phyloP scores from a whole-genome alignment of 2,113 vertebrate species.

The Smithornis capensis region DNA sequence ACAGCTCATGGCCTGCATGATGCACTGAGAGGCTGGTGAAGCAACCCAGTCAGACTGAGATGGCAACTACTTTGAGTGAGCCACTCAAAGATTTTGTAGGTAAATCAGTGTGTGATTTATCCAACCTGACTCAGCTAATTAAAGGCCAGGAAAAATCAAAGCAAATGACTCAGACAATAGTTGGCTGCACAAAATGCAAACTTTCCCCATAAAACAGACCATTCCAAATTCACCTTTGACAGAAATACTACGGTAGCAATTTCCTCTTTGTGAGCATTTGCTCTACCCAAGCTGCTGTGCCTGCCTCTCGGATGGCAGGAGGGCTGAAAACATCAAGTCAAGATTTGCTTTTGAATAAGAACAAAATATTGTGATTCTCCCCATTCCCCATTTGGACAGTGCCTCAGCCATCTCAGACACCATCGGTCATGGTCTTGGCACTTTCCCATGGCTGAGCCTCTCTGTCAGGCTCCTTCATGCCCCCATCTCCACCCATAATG shows the following conservation, averaged over 20 bases:
- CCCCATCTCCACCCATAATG: rapidly evolving
- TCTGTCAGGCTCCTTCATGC: neutral
- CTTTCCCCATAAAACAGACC: neutral
- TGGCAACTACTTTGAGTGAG: neutral
- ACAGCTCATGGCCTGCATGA: neutral
- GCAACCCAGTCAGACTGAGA: neutral
- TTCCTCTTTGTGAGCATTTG: neutral
- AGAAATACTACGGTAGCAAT: neutral
- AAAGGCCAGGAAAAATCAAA: neutral
- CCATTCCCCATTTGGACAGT: rapidly evolving
- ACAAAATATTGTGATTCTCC: neutral
- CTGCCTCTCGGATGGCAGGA: neutral
- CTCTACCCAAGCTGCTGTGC: neutral
- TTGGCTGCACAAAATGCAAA: neutral
- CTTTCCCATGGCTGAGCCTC: rapidly evolving
- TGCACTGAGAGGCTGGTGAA: neutral
- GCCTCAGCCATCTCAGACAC: neutral
- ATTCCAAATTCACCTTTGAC: neutral
- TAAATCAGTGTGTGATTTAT: neutral
- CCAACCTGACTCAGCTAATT: neutral
- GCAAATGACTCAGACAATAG: neutral
- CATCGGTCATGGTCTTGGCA: neutral
- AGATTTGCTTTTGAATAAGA: neutral
- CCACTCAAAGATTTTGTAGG: neutral
- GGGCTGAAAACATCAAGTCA: neutral